phyloP scores from a whole-genome alignment of 1,140 invertebrate species.

The Chelonus insularis region DNA sequence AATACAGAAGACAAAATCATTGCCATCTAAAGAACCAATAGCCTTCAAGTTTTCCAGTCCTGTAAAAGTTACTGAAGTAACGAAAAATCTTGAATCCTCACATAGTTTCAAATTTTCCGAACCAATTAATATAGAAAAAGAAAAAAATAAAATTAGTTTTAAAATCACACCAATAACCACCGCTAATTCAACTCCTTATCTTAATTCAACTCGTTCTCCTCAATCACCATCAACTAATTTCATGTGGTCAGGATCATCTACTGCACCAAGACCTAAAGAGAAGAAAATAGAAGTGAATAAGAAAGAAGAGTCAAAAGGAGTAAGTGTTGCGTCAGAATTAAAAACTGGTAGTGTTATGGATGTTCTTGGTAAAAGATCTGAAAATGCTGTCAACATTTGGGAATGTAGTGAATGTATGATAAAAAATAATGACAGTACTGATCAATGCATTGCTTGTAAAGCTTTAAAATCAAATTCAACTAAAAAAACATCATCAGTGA shows the following conservation, averaged over 20 bases:
- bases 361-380: conserved; percentile 26
- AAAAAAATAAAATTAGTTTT: neutral
- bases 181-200: conserved; percentile 27
- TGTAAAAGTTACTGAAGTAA: conserved; percentile 43
- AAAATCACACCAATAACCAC: conserved; percentile 29
- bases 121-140: conserved; percentile 48
- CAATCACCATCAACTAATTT: conserved; percentile 41
- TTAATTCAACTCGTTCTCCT: neutral
- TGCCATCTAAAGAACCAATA: neutral
- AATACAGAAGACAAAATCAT: too few species aligned
- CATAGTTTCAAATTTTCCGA: conserved; percentile 64
- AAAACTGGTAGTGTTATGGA: conserved; percentile 52
- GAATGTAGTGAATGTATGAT: conserved; percentile 59
- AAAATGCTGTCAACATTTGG: conserved; percentile 51
- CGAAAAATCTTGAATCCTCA: conserved; percentile 48
- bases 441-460: conserved; percentile 51
- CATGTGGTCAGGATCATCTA: conserved; percentile 42
- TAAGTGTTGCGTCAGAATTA: conserved; percentile 33
- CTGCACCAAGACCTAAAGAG: conserved; percentile 43
- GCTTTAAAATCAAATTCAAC: conserved; percentile 30
- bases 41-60: conserved; percentile 53
- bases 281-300: conserved; percentile 34
- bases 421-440: conserved; percentile 43
- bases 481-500: conserved; percentile 18
- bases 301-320: conserved; percentile 4